phyloP scores from a whole-genome alignment of 2,888 invertebrate genomes.

The Eugnorisma glareosa region DNA sequence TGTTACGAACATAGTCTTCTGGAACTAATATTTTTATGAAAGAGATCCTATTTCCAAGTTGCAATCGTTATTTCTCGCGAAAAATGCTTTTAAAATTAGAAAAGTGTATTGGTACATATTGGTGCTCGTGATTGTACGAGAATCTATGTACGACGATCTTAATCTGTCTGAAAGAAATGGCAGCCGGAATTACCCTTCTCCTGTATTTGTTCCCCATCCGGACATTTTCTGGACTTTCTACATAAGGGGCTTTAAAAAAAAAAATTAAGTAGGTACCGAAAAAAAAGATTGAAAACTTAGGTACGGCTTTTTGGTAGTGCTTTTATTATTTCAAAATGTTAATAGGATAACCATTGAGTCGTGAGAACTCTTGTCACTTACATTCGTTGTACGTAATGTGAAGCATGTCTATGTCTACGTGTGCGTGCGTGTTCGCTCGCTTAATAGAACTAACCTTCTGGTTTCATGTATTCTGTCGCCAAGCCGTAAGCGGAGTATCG shows the following conservation, averaged over 20 bases:
- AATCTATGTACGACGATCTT: no score
- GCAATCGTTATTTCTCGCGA: no score
- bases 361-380: neutral
- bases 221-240: neutral
- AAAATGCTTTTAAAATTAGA: no score
- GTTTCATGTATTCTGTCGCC: neutral
- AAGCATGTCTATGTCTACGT: neutral
- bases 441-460: slow-evolving; percentile 12
- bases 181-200: neutral
- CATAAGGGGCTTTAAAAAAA: no score
- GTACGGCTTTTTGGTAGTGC: neutral
- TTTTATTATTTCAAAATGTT: neutral
- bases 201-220: neutral
- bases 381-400: neutral
- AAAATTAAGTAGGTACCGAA: neutral
- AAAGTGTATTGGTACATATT: no score
- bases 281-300: neutral
- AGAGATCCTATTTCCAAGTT: no score
- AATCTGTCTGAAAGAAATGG: neutral
- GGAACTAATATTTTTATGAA: no score
- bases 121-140: no score
- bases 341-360: neutral
- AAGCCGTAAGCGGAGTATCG: slow-evolving; percentile 35
- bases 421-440: neutral
- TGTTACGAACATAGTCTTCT: no score